Evolutionary conservation across 1,140 invertebrate species (phyloP).

Genomic region (Araneus ventricosus): DNA sequence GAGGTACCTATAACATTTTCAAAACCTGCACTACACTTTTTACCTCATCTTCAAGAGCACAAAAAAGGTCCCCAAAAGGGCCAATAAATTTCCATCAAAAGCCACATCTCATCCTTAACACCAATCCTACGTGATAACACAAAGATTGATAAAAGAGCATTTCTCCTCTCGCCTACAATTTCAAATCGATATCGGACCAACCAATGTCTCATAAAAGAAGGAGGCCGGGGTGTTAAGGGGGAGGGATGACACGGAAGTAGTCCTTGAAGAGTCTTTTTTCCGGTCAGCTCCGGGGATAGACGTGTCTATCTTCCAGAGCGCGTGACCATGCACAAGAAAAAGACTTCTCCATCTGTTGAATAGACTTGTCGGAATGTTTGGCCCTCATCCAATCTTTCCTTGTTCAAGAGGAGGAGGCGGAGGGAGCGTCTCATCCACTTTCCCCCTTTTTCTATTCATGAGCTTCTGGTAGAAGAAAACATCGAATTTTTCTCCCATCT

Average conservation of each 20-base stretch:
- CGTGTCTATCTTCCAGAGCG: slow-evolving; percentile 8
- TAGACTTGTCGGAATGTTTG: slow-evolving; percentile 51
- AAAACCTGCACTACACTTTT: no score
- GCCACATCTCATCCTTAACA: neutral
- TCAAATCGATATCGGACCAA: slow-evolving; percentile 9
- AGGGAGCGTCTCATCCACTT: neutral
- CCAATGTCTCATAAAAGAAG: slow-evolving; percentile 13
- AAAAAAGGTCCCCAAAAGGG: no score
- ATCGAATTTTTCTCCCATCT: no score
- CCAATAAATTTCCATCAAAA: no score
- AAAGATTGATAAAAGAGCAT: neutral
- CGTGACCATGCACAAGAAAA: slow-evolving; percentile 30
- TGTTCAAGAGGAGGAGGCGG: neutral
- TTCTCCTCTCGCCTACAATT: neutral
- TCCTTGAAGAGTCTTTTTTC: slow-evolving; percentile 20
- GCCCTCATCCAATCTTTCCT: slow-evolving; percentile 36
- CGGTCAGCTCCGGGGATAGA: neutral
- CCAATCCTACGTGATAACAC: neutral
- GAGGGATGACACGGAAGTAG: neutral
- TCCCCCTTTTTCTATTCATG: neutral
- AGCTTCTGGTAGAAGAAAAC: slow-evolving; percentile 19
- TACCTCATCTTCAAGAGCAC: no score
- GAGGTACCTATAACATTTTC: no score
- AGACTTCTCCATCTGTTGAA: slow-evolving; percentile 40
- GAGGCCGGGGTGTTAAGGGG: neutral